Conservation (phyloP, 2,797 vertebrate species). For the Micrastur ruficollis region DNA sequence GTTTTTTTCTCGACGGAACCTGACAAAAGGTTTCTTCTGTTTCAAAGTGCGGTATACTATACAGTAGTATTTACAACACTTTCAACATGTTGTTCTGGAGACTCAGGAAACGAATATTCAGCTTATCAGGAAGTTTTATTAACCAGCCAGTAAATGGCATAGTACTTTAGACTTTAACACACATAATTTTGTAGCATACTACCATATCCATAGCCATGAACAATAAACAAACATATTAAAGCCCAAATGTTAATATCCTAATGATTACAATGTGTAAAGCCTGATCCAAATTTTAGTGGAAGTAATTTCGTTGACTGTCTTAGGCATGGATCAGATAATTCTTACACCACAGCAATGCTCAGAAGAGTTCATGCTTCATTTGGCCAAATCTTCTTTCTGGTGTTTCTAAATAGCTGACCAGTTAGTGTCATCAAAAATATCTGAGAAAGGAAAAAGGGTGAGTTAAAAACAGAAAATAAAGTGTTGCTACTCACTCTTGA, state of each 20-base stretch:
- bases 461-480: background rate
- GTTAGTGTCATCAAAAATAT: slow-evolving; percentile 39
- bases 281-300: background rate
- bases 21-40: background rate
- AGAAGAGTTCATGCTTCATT: background rate
- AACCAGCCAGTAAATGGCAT: background rate
- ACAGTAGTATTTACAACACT: background rate
- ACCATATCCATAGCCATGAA: background rate
- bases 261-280: background rate
- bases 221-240: background rate
- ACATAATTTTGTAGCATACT: background rate
- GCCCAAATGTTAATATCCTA: background rate
- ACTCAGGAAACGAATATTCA: background rate
- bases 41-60: background rate
- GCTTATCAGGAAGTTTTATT: background rate
- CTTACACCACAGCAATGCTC: background rate
- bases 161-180: background rate
- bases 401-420: background rate
- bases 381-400: slow-evolving; percentile 15
- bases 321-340: background rate
- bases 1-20: background rate
- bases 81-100: background rate
- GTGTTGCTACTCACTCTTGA: background rate
- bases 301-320: background rate
- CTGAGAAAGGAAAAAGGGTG: background rate